A percentile compares a stretch with the other conserved stretches of the same genome.
These are phyloP conservation scores for Coryphaenoides rupestris DNA, from an alignment of 2,113 vertebrate species.

Conservation along the genomic window DNA sequence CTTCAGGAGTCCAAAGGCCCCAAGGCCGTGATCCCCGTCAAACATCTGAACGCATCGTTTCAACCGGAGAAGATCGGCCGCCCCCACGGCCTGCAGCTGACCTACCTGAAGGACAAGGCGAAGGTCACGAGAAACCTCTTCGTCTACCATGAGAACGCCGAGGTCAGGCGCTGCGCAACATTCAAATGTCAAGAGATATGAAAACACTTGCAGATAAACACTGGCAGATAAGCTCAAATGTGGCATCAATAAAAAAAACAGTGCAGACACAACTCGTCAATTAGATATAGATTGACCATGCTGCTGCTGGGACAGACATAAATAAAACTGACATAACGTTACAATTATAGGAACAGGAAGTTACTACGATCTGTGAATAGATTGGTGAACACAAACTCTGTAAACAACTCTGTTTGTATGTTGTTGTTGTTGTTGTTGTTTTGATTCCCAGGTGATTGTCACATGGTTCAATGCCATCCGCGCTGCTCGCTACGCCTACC, in stretches of 20 bases:
- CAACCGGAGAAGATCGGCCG: slow-evolving; percentile 86
- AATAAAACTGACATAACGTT: too few species aligned
- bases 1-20: slow-evolving; percentile 77
- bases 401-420: too few species aligned
- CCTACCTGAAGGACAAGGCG: slow-evolving; percentile 68
- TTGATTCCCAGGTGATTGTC: slow-evolving; percentile 83
- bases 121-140: slow-evolving; percentile 81
- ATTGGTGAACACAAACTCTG: too few species aligned
- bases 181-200: too few species aligned
- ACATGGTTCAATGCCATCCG: slow-evolving; percentile 91
- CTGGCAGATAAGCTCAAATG: too few species aligned
- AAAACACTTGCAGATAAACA: too few species aligned
- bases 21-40: slow-evolving; percentile 81
- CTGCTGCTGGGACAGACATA: too few species aligned
- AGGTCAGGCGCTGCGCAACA: slow-evolving; percentile 68
- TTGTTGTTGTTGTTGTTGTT: slow-evolving; percentile 15
- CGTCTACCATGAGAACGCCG: slow-evolving; percentile 82
- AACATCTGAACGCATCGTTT: slow-evolving; percentile 86
- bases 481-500: slow-evolving; percentile 82
- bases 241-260: too few species aligned
- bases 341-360: too few species aligned
- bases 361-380: too few species aligned
- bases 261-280: too few species aligned
- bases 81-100: slow-evolving; percentile 84
- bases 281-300: too few species aligned